These are phyloP conservation scores for Verasper variegatus DNA, from an alignment of 2,113 vertebrate species.

Conservation along the genomic window DNA sequence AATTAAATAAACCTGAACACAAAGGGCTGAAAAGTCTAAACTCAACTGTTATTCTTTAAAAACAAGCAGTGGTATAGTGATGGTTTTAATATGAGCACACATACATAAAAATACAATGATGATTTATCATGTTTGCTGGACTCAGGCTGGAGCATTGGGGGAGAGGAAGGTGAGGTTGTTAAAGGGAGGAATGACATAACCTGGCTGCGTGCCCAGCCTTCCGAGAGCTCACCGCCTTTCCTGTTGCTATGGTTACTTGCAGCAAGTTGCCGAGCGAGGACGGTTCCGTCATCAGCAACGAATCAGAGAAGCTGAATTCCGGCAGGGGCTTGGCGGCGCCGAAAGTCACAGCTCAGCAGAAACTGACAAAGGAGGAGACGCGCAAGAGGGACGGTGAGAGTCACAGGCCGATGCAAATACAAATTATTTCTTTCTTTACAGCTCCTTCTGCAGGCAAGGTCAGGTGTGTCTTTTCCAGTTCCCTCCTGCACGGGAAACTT, in stretches of 20 bases:
- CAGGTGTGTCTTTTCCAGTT: slow-evolving; percentile 34
- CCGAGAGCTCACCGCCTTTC: slow-evolving; percentile 84
- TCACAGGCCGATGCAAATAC: slow-evolving; percentile 48
- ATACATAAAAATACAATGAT: neutral
- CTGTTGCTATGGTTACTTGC: slow-evolving; percentile 98
- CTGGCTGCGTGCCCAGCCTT: slow-evolving; percentile 79
- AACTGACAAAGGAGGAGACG: slow-evolving; percentile 90
- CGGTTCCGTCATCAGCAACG: slow-evolving; percentile 95
- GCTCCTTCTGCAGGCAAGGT: slow-evolving; percentile 34
- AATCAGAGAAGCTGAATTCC: slow-evolving; percentile 92
- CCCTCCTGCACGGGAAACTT: slow-evolving; percentile 21
- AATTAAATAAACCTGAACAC: neutral
- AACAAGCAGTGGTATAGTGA: neutral
- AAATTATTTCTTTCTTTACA: slow-evolving; percentile 45
- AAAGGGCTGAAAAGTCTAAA: neutral
- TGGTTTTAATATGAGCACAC: slow-evolving; percentile 1
- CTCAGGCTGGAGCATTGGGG: slow-evolving; percentile 12
- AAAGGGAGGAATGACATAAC: slow-evolving; percentile 76
- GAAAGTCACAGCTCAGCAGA: slow-evolving; percentile 90
- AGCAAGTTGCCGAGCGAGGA: slow-evolving; percentile 95
- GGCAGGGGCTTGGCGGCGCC: slow-evolving; percentile 86
- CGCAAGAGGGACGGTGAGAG: slow-evolving; percentile 90
- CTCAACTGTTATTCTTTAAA: neutral
- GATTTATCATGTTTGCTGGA: slow-evolving; percentile 26
- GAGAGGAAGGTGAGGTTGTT: slow-evolving; percentile 57